These are phyloP conservation scores for Formica selysi DNA, from an alignment of 1,140 invertebrate species.

Conservation along the genomic window DNA sequence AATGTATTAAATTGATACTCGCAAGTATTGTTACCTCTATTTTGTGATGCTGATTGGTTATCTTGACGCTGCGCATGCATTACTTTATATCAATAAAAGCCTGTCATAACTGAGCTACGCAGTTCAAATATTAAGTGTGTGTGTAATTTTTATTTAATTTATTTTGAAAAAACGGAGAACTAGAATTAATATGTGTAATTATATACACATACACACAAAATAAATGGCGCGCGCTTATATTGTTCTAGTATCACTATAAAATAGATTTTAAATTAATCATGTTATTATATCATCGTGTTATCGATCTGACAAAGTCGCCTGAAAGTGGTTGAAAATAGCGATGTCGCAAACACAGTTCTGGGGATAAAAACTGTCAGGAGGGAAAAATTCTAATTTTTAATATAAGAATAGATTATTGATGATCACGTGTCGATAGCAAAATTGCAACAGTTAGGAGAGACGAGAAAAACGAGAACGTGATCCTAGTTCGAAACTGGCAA, in stretches of 20 bases:
- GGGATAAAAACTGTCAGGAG: neutral
- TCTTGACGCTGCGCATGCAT: too few species aligned
- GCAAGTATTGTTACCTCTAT: too few species aligned
- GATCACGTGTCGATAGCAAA: neutral
- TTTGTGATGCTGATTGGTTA: too few species aligned
- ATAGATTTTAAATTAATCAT: conserved; percentile 11
- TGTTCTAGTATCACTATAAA: neutral
- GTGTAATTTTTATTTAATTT: too few species aligned
- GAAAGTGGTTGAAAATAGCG: neutral
- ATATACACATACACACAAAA: too few species aligned
- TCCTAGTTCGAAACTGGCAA: neutral
- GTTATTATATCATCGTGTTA: neutral
- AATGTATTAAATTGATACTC: too few species aligned
- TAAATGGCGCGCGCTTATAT: too few species aligned
- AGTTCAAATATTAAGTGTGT: too few species aligned
- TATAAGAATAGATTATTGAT: neutral
- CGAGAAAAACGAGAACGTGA: neutral
- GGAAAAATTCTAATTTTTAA: neutral
- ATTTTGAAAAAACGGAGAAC: too few species aligned
- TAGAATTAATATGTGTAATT: too few species aligned
- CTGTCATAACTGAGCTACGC: too few species aligned
- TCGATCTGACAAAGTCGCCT: neutral
- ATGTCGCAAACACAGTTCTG: neutral
- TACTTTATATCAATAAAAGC: too few species aligned
- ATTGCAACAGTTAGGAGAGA: neutral